Conservation (phyloP, 2,888 invertebrate species). For the Ochropleura plecta region DNA sequence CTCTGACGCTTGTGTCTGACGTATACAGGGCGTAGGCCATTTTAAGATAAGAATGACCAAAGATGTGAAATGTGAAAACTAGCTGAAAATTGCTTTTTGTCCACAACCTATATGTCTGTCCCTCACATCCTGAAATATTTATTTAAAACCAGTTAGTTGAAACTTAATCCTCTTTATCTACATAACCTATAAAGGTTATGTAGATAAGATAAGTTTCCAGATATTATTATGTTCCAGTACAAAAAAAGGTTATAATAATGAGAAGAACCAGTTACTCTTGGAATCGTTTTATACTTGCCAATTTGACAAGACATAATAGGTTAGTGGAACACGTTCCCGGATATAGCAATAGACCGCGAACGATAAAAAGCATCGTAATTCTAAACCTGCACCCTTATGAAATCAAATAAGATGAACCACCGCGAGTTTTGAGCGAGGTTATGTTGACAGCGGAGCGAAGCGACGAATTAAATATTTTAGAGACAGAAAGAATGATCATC, state of each 20-base stretch:
- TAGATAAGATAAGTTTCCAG: not conserved
- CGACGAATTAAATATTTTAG: not conserved
- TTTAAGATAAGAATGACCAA: no score
- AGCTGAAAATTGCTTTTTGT: no score
- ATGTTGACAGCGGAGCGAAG: conserved; percentile 16
- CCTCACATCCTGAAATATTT: not conserved
- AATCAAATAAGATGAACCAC: conserved; percentile 66
- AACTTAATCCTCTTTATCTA: not conserved
- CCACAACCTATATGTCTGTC: no score
- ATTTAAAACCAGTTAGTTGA: not conserved
- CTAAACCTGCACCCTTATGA: conserved; percentile 55
- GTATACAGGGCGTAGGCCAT: no score
- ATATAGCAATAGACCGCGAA: conserved; percentile 24
- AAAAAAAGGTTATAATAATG: not conserved
- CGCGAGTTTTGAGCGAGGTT: conserved; percentile 7
- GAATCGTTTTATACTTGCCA: not conserved
- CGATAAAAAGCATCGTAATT: conserved; percentile 58
- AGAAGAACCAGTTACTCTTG: not conserved
- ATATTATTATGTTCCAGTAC: not conserved
- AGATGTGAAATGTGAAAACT: no score
- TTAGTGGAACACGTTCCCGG: conserved; percentile 21
- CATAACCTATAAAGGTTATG: not conserved
- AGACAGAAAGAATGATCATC: no score
- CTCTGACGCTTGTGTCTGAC: no score
- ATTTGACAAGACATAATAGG: conserved; percentile 19